Base-by-base conservation (phyloP, 1,140 invertebrate species). In the Anastrepha ludens region DNA sequence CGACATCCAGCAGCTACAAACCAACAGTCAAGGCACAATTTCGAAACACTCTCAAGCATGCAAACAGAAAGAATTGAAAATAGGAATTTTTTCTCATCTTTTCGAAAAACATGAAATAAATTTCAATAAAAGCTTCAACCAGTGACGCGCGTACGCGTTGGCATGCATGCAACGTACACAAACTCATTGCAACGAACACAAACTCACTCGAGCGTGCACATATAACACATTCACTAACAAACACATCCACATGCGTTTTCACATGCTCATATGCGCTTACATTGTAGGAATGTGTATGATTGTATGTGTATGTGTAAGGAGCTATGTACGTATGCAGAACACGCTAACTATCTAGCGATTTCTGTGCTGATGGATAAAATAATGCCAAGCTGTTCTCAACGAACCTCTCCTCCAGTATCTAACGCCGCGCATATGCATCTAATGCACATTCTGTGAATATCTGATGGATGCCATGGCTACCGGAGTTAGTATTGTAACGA, bases 81-180 rank as follows among this genome's bases (percentile, higher is more conserved):
- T 20, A 20, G 44, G 7, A 11, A 62, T 67, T 67, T 39, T 67
- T 67, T 39, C 6, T 29, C 11, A 39, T 39, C 39, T 8, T 39
- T 2, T 5, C 29, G 67, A 74, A 74, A 47, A 74, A 17, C 70
- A n/a, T 47, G 70, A 74, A 55, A 81, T 55, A 81, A 81, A 81
- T 81, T 81, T 81, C 47, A 81, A 50, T 81, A 81, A 81, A 81
- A 81, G 74, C n/a, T 50, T 50, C 74, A 50, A 81, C 74, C 74
- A 81, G 74, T 81, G 47, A 81, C 74, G 74, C 47, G 47, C 47
- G n/a, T 81, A 81, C 50, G 47, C 74, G 74, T 81, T 15, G 74
- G 9, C 44, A 55, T 50, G 47, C 74, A 81, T 55, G 47, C 47
- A 55, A 4, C 47, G 47, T 17, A 44, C 6, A 2, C 70, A 47